Conservation (phyloP, 2,797 vertebrate species). For the Danio tinwini region DNA sequence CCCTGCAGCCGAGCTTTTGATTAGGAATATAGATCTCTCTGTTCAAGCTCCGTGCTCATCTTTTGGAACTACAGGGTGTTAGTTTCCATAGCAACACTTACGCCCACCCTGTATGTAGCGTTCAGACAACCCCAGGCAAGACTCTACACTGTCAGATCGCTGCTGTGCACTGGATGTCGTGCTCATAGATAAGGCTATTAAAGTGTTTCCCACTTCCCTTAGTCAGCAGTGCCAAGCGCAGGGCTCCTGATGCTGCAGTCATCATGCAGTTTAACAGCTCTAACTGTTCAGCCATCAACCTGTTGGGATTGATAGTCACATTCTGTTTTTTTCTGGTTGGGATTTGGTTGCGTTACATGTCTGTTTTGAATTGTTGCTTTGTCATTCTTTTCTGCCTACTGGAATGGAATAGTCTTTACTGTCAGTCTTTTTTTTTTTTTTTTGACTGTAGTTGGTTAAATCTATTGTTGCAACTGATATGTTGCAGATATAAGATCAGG, state of each 20-base stretch:
- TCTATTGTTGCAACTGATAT: not conserved
- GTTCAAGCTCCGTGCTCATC: slow-evolving; percentile 49
- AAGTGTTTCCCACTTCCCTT: slow-evolving; percentile 67
- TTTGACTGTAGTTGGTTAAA: not conserved
- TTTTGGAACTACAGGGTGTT: slow-evolving; percentile 62
- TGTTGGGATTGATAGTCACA: slow-evolving; percentile 16
- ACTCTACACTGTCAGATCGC: slow-evolving; percentile 69
- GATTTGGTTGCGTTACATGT: not conserved
- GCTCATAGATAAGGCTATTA: slow-evolving; percentile 76
- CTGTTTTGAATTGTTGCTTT: not conserved
- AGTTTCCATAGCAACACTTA: slow-evolving; percentile 79
- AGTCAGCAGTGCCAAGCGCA: slow-evolving; percentile 60
- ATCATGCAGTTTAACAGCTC: not conserved
- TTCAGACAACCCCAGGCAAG: slow-evolving; percentile 59
- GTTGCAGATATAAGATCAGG: not conserved
- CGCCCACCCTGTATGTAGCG: slow-evolving; percentile 62
- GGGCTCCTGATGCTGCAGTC: slow-evolving; percentile 51
- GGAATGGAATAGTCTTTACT: not conserved
- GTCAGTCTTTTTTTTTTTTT: too few relatives aligned
- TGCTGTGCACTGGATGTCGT: slow-evolving; percentile 64
- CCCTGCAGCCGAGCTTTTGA: slow-evolving; percentile 51
- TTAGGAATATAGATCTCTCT: slow-evolving; percentile 53
- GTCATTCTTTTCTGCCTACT: not conserved
- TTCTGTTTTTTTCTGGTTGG: not conserved
- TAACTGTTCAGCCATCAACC: not conserved